Evolutionary conservation across 2,888 invertebrate genomes (phyloP).

Genomic region (Chironomus tentans): DNA sequence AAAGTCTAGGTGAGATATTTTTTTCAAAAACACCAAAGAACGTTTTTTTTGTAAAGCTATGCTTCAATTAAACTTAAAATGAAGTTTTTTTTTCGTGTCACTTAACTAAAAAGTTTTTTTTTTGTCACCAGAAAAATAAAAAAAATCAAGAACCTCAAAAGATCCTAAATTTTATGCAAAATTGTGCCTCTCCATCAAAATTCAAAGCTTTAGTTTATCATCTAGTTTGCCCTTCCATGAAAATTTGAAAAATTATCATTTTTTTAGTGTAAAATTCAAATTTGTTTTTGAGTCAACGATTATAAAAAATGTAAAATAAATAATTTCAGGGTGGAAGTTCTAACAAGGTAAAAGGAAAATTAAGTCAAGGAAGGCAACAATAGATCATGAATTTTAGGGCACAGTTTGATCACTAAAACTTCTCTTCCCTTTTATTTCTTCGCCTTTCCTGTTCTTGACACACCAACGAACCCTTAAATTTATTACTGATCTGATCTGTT

Average conservation of each 20-base stretch:
- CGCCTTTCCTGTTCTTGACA: too few species aligned
- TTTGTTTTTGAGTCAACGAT: background rate
- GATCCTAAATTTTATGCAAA: background rate
- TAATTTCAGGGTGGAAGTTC: slow-evolving; percentile 24
- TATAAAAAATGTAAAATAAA: background rate
- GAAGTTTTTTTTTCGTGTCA: background rate
- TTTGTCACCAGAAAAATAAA: background rate
- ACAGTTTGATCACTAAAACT: background rate
- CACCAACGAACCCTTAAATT: too few species aligned
- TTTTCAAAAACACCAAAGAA: background rate
- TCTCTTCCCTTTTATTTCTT: too few species aligned
- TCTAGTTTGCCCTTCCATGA: background rate
- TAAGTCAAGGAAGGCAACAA: too few species aligned
- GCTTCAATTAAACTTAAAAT: background rate
- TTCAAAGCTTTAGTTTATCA: too few species aligned
- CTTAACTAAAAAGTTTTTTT: background rate
- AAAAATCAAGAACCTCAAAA: background rate
- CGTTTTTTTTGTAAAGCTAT: background rate
- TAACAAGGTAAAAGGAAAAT: slow-evolving; percentile 10
- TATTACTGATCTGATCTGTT: too few species aligned
- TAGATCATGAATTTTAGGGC: background rate
- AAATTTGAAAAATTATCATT: background rate
- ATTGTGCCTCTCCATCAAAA: too few species aligned
- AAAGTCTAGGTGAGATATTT: slow-evolving; percentile 1
- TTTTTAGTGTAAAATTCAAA: too few species aligned